Evolutionary conservation across 2,113 vertebrate species (phyloP).

Genomic region (Nothoprocta perdicaria): DNA sequence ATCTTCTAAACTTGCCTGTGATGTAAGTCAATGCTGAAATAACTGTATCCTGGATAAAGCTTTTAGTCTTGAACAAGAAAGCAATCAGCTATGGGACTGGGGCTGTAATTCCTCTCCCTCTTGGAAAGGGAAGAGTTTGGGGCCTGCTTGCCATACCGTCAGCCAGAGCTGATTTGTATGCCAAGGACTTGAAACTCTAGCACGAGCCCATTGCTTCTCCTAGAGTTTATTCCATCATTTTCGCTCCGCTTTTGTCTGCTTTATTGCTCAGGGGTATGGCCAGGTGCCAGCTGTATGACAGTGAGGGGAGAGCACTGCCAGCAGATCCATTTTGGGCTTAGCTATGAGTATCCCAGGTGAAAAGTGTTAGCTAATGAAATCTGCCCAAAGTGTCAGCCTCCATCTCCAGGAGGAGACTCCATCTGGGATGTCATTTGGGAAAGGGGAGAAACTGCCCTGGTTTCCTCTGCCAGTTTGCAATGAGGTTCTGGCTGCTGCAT

Average conservation of each 20-base stretch:
- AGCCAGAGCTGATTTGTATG: slow-evolving; percentile 40
- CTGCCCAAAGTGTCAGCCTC: background rate
- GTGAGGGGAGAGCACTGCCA: slow-evolving; percentile 23
- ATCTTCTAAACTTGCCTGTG: background rate
- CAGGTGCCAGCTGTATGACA: slow-evolving; percentile 55
- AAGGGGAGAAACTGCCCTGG: background rate
- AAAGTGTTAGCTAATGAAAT: background rate
- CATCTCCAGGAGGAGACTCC: background rate
- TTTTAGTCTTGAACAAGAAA: slow-evolving; percentile 13
- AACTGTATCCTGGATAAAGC: background rate
- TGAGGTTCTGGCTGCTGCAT: background rate
- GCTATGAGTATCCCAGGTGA: slow-evolving; percentile 48
- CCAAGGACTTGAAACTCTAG: slow-evolving; percentile 25
- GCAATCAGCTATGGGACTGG: background rate
- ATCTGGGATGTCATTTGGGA: background rate
- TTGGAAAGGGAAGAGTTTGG: slow-evolving; percentile 23
- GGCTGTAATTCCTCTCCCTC: background rate
- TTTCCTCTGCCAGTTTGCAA: background rate
- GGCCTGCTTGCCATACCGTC: slow-evolving; percentile 19
- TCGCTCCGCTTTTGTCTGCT: slow-evolving; percentile 24
- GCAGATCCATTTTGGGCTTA: slow-evolving; percentile 64
- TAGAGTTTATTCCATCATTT: slow-evolving; percentile 32
- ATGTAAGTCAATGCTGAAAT: background rate
- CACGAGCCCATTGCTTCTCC: background rate
- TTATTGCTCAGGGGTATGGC: slow-evolving; percentile 34